Base-by-base conservation (phyloP, 2,888 invertebrate species). In the Troides oblongomaculatus region DNA sequence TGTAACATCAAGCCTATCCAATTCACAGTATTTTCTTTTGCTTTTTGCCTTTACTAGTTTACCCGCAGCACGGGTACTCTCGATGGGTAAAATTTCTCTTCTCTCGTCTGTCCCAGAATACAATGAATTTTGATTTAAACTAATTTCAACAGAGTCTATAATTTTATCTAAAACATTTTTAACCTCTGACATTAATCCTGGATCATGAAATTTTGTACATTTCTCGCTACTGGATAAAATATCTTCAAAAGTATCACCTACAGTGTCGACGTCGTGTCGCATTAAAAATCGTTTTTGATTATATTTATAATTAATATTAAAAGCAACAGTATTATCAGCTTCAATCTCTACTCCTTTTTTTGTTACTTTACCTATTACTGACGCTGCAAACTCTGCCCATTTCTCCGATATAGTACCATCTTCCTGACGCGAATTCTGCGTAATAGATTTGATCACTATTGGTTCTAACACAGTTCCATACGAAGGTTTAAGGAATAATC, bases 1-100 rank as follows among this genome's bases (percentile, higher is more conserved):
- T 71, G 95, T 95, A 12, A 95, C 95, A 84, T 94, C 95, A 56
- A 96, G 89, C 73, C 95, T 90, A 68, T 89, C 91, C 71, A 96
- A 82, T 84, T 95, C 95, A 72, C 80, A 74, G 77, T 79, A 84
- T 77, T 80, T 88, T 73, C 81, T 86, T 81, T 87, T 90, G 53
- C 68, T 61, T 80, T 88, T 89, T 36, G 91, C 88, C 79, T 87
- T 89, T 30, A 72, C n/a, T 50, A 72, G 62, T 50, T 23, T 71
- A 74, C 74, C 76, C 73, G 14, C 77, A 56, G 75, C 69, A 46
- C 74, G 74, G 50, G 73, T 71, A 68, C 78, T 76, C 68, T 82
- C 79, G 62, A 71, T 68, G 58, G 72, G 70, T 73, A 25, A 57
- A 62, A 66, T 79, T 73, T 89, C 87, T 73, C 87, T 81, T 67